Conservation (phyloP, 2,797 vertebrate genomes). For the Sus cebifrons region DNA sequence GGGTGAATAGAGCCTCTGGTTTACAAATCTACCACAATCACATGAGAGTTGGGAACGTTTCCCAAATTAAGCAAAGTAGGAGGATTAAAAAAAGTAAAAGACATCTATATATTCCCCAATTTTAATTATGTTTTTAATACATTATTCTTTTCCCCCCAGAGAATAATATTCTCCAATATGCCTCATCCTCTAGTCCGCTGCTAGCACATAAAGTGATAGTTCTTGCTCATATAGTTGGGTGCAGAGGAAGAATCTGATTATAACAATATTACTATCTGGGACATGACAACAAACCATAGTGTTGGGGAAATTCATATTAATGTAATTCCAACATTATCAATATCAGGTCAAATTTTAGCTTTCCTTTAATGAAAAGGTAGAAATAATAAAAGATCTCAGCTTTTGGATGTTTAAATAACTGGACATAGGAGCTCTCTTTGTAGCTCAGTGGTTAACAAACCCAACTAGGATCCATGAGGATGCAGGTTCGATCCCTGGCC, state of each 20-base stretch:
- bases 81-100: neutral
- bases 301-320: neutral
- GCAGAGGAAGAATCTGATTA: too few species aligned
- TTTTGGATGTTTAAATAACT: neutral
- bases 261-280: too few species aligned
- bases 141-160: neutral
- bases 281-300: too few species aligned
- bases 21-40: neutral
- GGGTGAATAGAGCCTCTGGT: neutral
- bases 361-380: neutral
- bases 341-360: neutral
- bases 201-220: neutral
- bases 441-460: too few species aligned
- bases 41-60: fast-evolving
- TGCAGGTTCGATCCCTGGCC: too few species aligned
- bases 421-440: too few species aligned
- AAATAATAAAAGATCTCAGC: slow-evolving; percentile 1
- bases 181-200: neutral
- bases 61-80: neutral
- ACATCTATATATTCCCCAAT: neutral
- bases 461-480: too few species aligned
- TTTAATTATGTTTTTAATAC: slow-evolving; percentile 13
- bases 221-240: neutral
- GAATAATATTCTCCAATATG: neutral
- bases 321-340: neutral